Base-by-base conservation (phyloP, 2,113 vertebrate genomes). In the Irena cyanogastra region DNA sequence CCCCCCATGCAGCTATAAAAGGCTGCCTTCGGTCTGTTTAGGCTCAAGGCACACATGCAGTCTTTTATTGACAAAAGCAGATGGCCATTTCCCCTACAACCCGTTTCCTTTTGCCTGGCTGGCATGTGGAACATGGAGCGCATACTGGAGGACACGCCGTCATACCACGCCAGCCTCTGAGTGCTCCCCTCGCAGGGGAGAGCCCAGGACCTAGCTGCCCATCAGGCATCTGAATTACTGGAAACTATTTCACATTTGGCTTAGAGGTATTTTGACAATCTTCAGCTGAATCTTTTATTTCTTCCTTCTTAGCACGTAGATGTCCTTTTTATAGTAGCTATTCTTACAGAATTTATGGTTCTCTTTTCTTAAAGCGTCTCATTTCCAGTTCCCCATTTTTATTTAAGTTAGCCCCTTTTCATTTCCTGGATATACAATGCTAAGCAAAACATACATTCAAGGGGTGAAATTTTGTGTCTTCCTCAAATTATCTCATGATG, bases 1-100 rank as follows among this genome's bases (percentile, higher is more conserved):
- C 35, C 81, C 78, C 60, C 60, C 75, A 35, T 81, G 86, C 45
- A 88, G 78, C 64, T 97, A 95, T 95, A 96, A 97, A 97, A 90
- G 83, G 53, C 70, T 84, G 93, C 30, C 88, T 83, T 94, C 68
- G 88, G 53, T 70, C 87, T 86, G 80, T 93, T 88, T 88, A 77
- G 90, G 87, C 93, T 97, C 96, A 57, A 95, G 81, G 88, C 92
- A 76, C 5, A 39, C 60, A 93, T 42, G 22, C 35, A 7, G 78
- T n/a, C 53, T 92, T 91, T 97, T 96, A 95, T 87, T 97, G 96
- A 97, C 94, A 97, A 95, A 97, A 97, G 93, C 91, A 96, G 95
- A 92, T 96, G 97, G 88, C 27, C 24, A 89, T 97, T 96, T 97
- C 80, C 87, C 71, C 75, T 85, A 27, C 68, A 83, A 83, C 84